A percentile compares a stretch with the other conserved stretches of the same genome.
Evolutionary conservation across 2,888 invertebrate genomes (phyloP).

Genomic region (Ectemnius cavifrons): DNA sequence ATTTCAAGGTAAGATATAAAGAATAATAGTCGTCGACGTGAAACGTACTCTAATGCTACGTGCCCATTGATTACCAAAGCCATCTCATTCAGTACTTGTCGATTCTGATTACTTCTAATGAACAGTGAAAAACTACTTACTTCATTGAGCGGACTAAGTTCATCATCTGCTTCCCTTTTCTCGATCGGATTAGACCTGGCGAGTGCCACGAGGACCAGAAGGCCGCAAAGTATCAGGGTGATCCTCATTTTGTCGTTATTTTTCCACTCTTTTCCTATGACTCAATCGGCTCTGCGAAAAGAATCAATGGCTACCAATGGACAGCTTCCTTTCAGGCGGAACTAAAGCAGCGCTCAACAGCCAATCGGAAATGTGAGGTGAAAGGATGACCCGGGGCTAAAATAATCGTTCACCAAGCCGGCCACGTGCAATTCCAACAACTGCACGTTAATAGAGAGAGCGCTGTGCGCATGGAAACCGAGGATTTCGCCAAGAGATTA

Average conservation of each 20-base stretch:
- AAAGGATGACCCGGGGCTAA: slow-evolving; percentile 37
- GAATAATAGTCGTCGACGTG: too few species aligned
- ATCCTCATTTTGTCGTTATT: slow-evolving; percentile 66
- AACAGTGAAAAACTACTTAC: slow-evolving; percentile 63
- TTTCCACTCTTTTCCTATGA: slow-evolving; percentile 10
- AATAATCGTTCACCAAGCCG: slow-evolving; percentile 10
- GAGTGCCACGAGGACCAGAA: slow-evolving; percentile 60
- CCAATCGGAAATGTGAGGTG: slow-evolving; percentile 41
- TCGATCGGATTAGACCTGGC: slow-evolving; percentile 66
- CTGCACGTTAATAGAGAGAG: too few species aligned
- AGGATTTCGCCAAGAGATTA: too few species aligned
- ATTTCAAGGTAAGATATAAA: slow-evolving; percentile 10
- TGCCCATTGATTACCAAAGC: not conserved
- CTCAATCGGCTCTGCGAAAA: slow-evolving; percentile 33
- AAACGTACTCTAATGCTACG: too few species aligned
- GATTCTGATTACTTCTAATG: not conserved
- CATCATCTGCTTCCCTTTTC: slow-evolving; percentile 70
- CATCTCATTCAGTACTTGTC: not conserved
- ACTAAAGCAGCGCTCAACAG: slow-evolving; percentile 10
- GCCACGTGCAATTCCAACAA: not conserved
- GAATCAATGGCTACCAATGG: slow-evolving; percentile 6
- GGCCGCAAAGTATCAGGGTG: slow-evolving; percentile 57
- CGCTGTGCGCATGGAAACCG: too few species aligned
- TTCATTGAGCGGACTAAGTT: slow-evolving; percentile 73
- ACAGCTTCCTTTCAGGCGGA: not conserved